Conservation (phyloP, 2,113 vertebrate species). For the Aix galericulata region DNA sequence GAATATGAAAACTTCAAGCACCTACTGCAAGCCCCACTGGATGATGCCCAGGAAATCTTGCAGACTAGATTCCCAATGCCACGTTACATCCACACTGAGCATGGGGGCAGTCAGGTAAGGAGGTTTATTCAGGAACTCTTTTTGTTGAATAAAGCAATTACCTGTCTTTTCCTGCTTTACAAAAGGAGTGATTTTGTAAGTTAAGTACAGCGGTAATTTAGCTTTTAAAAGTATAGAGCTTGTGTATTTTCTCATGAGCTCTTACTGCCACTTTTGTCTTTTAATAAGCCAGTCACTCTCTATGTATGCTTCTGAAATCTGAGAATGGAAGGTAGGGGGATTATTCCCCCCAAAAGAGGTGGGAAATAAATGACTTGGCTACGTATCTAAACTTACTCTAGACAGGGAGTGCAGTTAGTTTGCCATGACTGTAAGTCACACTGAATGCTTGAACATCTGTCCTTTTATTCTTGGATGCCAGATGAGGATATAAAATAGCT, state of each 20-base stretch:
- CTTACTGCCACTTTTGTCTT: background rate
- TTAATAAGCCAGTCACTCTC: background rate
- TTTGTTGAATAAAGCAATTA: background rate
- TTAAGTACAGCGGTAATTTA: background rate
- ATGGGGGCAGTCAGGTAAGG: constrained; percentile 86
- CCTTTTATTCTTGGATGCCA: background rate
- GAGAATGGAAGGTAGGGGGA: background rate
- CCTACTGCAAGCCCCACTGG: constrained; percentile 92
- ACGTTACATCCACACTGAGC: constrained; percentile 93
- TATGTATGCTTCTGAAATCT: background rate
- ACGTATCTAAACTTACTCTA: background rate
- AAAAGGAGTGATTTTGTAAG: background rate
- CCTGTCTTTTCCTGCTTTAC: background rate
- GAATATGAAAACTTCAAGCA: constrained; percentile 98
- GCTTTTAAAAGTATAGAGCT: background rate
- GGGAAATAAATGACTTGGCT: background rate
- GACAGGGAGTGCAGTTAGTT: background rate
- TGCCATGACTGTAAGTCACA: background rate
- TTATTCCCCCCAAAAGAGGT: background rate
- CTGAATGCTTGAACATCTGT: background rate
- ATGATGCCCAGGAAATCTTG: constrained; percentile 95
- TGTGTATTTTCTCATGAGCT: background rate
- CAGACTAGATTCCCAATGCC: constrained; percentile 96
- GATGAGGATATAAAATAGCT: background rate
- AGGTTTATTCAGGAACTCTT: background rate